Evolutionary conservation across 1,140 invertebrate species (phyloP), one percentile per base, ranked within the genome.

Genomic region (Tenebrio molitor): DNA sequence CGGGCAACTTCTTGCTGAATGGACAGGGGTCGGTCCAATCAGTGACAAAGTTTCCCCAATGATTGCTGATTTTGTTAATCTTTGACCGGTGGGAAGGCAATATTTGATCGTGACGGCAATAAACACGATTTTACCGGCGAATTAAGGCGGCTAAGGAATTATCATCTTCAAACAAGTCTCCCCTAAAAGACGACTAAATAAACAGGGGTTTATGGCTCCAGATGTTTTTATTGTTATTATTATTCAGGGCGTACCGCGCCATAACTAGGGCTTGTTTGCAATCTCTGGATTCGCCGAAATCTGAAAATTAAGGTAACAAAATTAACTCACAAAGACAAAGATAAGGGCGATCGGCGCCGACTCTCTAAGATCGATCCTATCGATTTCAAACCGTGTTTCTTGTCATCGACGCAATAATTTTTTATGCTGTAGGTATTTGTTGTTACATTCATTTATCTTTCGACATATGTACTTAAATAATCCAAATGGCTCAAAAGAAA

Each of bases 21-120:
- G 25, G 63, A 58, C 41, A 70, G 67, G 73, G 73, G 44, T 71
- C 36, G 64, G 42, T 66, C 34, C 64, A 66, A 66, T 66, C 64
- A 66, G 50, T 25, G 21, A 58, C 50, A 58, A 58, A 58, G 50
- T 58, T 58, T 25, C 16, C 5, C 50, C 44, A 46, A 67, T 71
- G 74, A 73, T 75, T 73, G 66, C 65, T 75, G 71, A 75, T 75
- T 73, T 53, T 65, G 66, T 75, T 73, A 74, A 74, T 74, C 64
- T 73, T 69, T 65, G 23, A 71, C 50, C 50, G 50, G 42, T 29
- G 70, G 50, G 65, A 58, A 23, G 73, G 67, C 62, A 74, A 74
- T 72, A 74, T 72, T 75, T 75, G 73, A 72, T 58, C 50, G 50
- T 58, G 50, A 58, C 50, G 19, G n/a, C 50, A 58, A 58, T 58